A percentile compares a stretch with the other conserved stretches of the same genome.
Conservation (phyloP, 2,113 vertebrate genomes). For the Dasyurus viverrinus region DNA sequence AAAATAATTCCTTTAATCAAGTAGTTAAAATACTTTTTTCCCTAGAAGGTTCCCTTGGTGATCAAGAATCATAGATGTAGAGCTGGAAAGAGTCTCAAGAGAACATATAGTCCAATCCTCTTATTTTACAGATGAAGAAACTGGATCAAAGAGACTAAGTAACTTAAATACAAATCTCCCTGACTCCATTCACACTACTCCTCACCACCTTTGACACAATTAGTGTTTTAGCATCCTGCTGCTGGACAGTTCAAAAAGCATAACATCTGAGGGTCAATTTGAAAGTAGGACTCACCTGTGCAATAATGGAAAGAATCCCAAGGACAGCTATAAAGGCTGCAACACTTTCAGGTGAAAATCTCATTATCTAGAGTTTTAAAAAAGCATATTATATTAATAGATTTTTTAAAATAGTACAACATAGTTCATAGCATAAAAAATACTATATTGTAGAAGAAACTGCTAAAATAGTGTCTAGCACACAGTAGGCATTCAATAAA, state of each 20-base stretch:
- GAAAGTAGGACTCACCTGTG: conserved; percentile 85
- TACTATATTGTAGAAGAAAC: not conserved
- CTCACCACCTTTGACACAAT: not conserved
- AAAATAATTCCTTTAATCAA: not conserved
- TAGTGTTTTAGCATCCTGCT: not conserved
- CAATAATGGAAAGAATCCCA: conserved; percentile 92
- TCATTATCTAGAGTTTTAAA: conserved; percentile 88
- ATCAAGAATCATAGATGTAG: not conserved
- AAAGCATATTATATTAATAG: conserved; percentile 56
- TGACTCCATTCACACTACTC: not conserved
- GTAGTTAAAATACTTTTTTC: not conserved
- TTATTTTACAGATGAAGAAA: not conserved
- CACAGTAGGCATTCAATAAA: not conserved
- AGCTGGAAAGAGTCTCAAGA: not conserved
- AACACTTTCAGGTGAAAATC: conserved; percentile 92
- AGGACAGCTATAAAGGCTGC: conserved; percentile 93
- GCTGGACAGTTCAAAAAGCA: not conserved
- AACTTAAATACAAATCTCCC: not conserved
- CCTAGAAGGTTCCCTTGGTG: not conserved
- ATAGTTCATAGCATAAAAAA: not conserved
- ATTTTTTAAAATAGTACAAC: not conserved
- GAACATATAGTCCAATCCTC: not conserved
- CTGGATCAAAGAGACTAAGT: not conserved
- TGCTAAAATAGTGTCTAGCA: not conserved
- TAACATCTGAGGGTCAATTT: not conserved